phyloP scores from a whole-genome alignment of 92 coral and sea anemone genomes.

The Virgularia gustaviana region DNA sequence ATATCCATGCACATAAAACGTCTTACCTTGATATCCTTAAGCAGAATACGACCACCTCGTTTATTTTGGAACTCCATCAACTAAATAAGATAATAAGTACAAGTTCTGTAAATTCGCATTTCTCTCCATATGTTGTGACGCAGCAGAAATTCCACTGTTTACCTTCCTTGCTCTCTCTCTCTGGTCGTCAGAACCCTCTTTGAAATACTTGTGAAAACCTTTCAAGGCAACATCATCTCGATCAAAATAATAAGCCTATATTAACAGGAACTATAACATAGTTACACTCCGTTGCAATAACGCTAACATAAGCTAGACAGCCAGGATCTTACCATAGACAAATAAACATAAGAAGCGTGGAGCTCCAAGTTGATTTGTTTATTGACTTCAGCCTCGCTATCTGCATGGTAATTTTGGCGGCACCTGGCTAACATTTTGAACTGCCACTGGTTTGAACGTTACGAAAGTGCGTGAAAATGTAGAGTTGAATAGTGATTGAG shows the following conservation, averaged over 20 bases:
- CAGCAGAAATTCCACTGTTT: not conserved
- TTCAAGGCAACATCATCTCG: conserved; percentile 91
- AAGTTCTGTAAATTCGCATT: too few relatives aligned
- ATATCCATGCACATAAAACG: not conserved
- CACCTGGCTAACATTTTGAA: conserved; percentile 37
- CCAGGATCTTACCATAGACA: conserved; percentile 86
- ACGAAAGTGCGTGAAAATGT: conserved; percentile 1
- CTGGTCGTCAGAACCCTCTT: conserved; percentile 74
- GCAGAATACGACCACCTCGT: conserved; percentile 98
- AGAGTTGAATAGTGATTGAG: not conserved
- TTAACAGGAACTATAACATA: too few relatives aligned
- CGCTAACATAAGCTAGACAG: conserved; percentile 2
- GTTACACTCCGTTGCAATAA: conserved; percentile 5
- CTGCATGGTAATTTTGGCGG: conserved; percentile 92
- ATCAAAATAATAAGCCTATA: conserved; percentile 84
- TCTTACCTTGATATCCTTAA: conserved; percentile 81
- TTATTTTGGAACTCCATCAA: conserved; percentile 87
- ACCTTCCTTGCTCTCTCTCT: conserved; percentile 88
- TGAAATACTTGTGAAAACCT: conserved; percentile 88
- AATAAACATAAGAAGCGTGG: conserved; percentile 83
- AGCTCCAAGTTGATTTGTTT: conserved; percentile 98
- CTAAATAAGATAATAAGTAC: conserved; percentile 30
- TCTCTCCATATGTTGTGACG: too few relatives aligned
- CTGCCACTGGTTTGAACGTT: not conserved
- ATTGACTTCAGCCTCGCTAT: conserved; percentile 92